Base-by-base conservation (phyloP, 1,140 invertebrate genomes). In the Drosophila baimaii region DNA sequence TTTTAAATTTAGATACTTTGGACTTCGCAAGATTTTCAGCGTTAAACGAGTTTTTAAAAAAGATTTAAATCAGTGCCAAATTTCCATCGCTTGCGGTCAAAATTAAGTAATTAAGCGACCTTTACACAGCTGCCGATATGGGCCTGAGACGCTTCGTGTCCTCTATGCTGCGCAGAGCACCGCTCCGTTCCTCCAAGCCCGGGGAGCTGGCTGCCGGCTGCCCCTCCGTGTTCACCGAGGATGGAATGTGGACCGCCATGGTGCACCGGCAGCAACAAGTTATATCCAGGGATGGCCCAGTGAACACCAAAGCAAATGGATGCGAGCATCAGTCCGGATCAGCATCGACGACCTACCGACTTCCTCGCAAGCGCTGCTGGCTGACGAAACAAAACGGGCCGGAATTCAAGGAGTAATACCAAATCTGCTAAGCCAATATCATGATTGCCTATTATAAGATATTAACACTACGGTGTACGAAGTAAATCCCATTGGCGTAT, bases 281-380 rank as follows among this genome's bases (percentile, higher is more conserved):
- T 17, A n/a, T 8, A 10, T 2, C 5, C 10, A 0, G 9, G 35
- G 27, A n/a, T 2, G 8, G 7, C 13, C 12, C 8, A 2, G 3
- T 0, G 12, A 41, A 13, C 19, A 12, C n/a, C 15, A 2, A 29
- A 5, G 55, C 8, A 23, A 1, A 23, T 19, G 35, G 8, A 9
- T 2, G 7, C 15, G 29, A 41, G 35, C 35, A 15, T 5, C 25
- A 17, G n/a, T 10, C 35, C 15, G 8, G 25, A 39, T 0, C 6
- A 8, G 19, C 2, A 5, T 12, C 7, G 0, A 2, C 33, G 9
- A 1, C 31, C 1, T 5, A 25, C 10, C 19, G 49, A 17, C 51
- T 71, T 21, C 31, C 64, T 3, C 63, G 68, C 10, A 71, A 71
- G 23, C 68, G 68, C n/a, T 69, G 49, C 15, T 71, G 70, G 66